These are phyloP conservation scores for Dipus sagitta DNA, from an alignment of 2,797 vertebrate genomes.

Conservation along the genomic window DNA sequence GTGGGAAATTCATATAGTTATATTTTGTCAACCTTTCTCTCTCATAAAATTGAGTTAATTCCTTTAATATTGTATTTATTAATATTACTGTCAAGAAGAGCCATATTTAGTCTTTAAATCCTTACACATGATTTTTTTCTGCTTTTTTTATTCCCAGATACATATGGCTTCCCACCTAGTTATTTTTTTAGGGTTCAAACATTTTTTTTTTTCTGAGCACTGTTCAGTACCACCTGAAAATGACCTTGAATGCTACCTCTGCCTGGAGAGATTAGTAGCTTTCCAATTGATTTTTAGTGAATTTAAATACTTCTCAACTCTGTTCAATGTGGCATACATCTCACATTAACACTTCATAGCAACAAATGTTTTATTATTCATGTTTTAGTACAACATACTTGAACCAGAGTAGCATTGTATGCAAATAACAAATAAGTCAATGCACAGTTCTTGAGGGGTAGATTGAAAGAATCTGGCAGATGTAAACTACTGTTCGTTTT, in stretches of 20 bases:
- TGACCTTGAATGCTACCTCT: neutral
- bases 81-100: neutral
- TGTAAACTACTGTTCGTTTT: conserved; percentile 80
- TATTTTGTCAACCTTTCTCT: neutral
- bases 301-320: conserved; percentile 78
- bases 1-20: neutral
- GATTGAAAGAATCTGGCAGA: conserved; percentile 76
- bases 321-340: conserved; percentile 78
- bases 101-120: neutral
- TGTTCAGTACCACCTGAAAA: neutral
- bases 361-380: conserved; percentile 84
- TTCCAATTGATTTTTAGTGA: conserved; percentile 67
- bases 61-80: neutral
- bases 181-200: neutral
- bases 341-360: conserved; percentile 81
- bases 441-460: conserved; percentile 70
- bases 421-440: conserved; percentile 76
- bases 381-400: conserved; percentile 81
- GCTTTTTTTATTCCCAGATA: neutral
- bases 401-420: conserved; percentile 80
- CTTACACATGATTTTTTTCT: neutral
- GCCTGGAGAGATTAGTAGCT: conserved; percentile 3
- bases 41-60: neutral
- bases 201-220: neutral
- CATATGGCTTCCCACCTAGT: neutral